These are phyloP conservation scores for Octonoba sinensis DNA, from an alignment of 2,888 invertebrate species.

Conservation along the genomic window DNA sequence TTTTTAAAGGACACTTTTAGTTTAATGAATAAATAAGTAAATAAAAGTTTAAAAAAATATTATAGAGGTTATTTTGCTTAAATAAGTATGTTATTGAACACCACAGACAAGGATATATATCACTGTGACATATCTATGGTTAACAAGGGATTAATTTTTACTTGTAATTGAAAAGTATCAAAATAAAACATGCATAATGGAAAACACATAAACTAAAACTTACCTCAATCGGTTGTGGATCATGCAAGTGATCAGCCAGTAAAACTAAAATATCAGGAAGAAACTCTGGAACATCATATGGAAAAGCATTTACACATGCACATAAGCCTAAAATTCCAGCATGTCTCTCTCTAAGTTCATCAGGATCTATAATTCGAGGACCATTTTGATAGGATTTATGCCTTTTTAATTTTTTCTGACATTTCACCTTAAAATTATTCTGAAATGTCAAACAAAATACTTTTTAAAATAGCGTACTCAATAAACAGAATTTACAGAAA, in stretches of 20 bases:
- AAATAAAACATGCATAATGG: no score
- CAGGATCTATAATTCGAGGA: constrained; percentile 44
- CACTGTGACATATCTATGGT: no score
- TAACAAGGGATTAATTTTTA: no score
- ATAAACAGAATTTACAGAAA: not conserved
- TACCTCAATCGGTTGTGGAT: constrained; percentile 90
- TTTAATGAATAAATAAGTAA: no score
- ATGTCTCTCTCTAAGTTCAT: constrained; percentile 75
- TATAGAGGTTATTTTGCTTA: no score
- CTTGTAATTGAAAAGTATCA: no score
- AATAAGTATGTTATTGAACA: no score
- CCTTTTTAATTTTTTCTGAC: constrained; percentile 73
- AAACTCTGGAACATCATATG: constrained; percentile 86
- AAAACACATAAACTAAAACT: constrained; percentile 68
- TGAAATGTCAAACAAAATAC: constrained; percentile 23
- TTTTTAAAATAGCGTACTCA: not conserved
- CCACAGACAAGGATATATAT: no score
- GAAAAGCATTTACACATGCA: constrained; percentile 87
- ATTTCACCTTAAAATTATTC: constrained; percentile 59
- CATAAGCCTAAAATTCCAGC: constrained; percentile 90
- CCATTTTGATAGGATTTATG: constrained; percentile 28
- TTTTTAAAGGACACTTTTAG: no score
- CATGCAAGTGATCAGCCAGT: constrained; percentile 84
- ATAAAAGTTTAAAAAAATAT: no score
- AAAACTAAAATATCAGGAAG: constrained; percentile 84